phyloP scores from a whole-genome alignment of 2,888 invertebrate genomes.

The Lasioglossum pauxillum region DNA sequence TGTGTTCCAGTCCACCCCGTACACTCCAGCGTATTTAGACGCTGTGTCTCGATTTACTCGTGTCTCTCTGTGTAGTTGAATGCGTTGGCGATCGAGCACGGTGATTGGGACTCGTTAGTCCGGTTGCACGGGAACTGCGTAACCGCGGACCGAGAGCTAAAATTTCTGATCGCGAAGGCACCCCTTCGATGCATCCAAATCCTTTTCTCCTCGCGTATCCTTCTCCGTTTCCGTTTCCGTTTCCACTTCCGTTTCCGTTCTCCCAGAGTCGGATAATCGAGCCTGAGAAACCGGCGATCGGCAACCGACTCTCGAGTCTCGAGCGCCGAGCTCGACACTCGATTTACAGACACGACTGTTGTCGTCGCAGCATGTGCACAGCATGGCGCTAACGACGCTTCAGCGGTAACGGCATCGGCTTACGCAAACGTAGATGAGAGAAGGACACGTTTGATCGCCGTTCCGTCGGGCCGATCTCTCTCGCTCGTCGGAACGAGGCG shows the following conservation, averaged over 20 bases:
- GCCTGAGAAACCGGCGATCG: conserved; percentile 10
- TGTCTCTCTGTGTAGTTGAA: conserved; percentile 45
- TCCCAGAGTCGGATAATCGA: not conserved
- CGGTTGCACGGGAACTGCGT: conserved; percentile 10
- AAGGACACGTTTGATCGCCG: conserved; percentile 19
- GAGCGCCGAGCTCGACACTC: conserved; percentile 44
- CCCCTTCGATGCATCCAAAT: not conserved
- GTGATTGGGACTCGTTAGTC: conserved; percentile 45
- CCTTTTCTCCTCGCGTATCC: not conserved
- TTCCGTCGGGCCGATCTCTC: conserved; percentile 22
- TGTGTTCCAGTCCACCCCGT: conserved; percentile 14
- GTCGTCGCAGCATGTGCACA: conserved; percentile 79
- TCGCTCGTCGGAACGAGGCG: conserved; percentile 12
- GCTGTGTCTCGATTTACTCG: conserved; percentile 35
- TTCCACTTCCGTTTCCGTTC: not conserved
- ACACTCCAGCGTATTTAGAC: conserved; percentile 30
- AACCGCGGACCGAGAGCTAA: not conserved
- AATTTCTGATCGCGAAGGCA: not conserved
- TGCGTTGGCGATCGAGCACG: conserved; percentile 42
- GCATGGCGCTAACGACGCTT: conserved; percentile 77
- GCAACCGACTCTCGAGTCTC: conserved; percentile 12
- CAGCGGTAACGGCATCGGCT: conserved; percentile 26
- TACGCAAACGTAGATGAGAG: conserved; percentile 19
- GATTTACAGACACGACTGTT: conserved; percentile 53
- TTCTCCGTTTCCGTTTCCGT: not conserved